Evolutionary conservation across 2,888 invertebrate genomes (phyloP).

Genomic region (Osmoderma eremita): DNA sequence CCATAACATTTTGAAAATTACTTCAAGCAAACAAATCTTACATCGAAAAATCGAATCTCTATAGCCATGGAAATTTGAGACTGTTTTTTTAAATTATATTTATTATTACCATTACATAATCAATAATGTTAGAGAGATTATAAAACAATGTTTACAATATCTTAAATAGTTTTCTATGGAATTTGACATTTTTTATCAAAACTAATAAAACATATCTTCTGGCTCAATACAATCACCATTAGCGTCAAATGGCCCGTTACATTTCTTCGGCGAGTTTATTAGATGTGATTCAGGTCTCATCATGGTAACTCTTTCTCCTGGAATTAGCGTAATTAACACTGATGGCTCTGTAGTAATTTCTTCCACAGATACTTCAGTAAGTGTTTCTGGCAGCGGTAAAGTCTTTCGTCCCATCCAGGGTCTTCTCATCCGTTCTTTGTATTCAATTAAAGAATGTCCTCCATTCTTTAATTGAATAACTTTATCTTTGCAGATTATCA

Average conservation of each 20-base stretch:
- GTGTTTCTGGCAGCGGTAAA: background rate
- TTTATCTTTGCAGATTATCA: background rate
- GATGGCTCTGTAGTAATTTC: background rate
- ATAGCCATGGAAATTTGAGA: too few species aligned
- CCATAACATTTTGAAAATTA: too few species aligned
- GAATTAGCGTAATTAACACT: too few species aligned
- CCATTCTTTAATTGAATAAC: background rate
- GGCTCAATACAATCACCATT: constrained; percentile 45
- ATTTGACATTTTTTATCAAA: too few species aligned
- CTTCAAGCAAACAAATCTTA: too few species aligned
- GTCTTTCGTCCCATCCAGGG: background rate
- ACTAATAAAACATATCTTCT: background rate
- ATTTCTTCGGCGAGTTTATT: constrained; percentile 38
- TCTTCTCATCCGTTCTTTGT: background rate
- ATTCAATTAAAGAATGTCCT: background rate
- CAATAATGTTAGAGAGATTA: too few species aligned
- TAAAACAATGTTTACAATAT: too few species aligned
- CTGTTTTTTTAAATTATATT: too few species aligned
- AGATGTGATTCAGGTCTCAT: background rate
- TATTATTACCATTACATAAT: too few species aligned
- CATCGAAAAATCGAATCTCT: too few species aligned
- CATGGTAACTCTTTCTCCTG: background rate
- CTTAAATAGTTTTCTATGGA: too few species aligned
- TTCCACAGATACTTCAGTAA: background rate
- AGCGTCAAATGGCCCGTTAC: constrained; percentile 47